Evolutionary conservation across 2,888 invertebrate genomes (phyloP).

Genomic region (Glaucopsyche alexis): DNA sequence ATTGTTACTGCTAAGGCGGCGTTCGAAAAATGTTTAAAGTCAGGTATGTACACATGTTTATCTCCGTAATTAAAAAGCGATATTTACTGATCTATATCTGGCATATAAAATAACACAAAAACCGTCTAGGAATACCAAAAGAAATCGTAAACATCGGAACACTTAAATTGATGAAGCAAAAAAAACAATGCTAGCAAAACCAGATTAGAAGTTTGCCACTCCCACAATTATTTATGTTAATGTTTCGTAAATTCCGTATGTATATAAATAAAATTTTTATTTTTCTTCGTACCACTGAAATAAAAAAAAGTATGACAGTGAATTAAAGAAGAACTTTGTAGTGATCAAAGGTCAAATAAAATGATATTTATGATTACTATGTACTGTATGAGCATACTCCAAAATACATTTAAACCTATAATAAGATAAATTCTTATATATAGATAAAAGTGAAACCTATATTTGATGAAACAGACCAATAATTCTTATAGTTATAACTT

Average conservation of each 20-base stretch:
- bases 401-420: too few relatives aligned
- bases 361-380: too few relatives aligned
- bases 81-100: not conserved
- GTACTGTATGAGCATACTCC: too few relatives aligned
- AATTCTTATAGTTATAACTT: too few relatives aligned
- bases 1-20: slow-evolving; percentile 88
- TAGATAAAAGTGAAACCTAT: too few relatives aligned
- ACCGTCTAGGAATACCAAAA: not conserved
- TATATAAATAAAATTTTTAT: not conserved
- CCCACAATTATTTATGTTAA: not conserved
- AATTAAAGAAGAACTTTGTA: too few relatives aligned
- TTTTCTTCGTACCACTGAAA: not conserved
- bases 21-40: slow-evolving; percentile 86
- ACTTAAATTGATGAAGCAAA: not conserved
- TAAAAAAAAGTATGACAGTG: too few relatives aligned
- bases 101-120: not conserved
- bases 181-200: not conserved
- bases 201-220: not conserved
- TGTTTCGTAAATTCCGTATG: not conserved
- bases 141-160: not conserved
- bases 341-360: too few relatives aligned
- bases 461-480: too few relatives aligned
- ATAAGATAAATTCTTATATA: too few relatives aligned
- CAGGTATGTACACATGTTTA: slow-evolving; percentile 80
- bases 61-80: not conserved